These are phyloP conservation scores for Drosophila borborema DNA, from an alignment of 2,888 invertebrate genomes.

Conservation along the genomic window DNA sequence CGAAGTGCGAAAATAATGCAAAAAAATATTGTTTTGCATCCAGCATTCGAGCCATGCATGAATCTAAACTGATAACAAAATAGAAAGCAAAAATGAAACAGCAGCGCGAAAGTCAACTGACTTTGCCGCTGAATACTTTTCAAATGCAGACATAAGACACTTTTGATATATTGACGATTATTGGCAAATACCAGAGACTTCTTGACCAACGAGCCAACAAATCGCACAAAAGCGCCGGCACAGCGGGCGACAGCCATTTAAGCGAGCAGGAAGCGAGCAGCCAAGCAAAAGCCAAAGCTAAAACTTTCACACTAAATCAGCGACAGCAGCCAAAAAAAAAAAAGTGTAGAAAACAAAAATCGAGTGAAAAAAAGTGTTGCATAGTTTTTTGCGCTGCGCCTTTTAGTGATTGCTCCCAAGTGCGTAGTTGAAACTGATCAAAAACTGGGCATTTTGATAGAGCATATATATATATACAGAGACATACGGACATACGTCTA, in stretches of 20 bases:
- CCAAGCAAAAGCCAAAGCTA: slow-evolving; percentile 37
- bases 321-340: slow-evolving; percentile 41
- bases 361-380: slow-evolving; percentile 52
- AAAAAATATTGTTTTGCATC: slow-evolving; percentile 23
- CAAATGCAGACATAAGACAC: slow-evolving; percentile 59
- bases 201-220: slow-evolving; percentile 66
- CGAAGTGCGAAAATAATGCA: slow-evolving; percentile 59
- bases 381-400: slow-evolving; percentile 48
- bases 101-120: slow-evolving; percentile 16
- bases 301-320: slow-evolving; percentile 80
- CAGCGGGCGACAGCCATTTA: slow-evolving; percentile 40
- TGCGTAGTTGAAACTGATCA: slow-evolving; percentile 77
- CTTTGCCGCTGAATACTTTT: slow-evolving; percentile 40
- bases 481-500: background rate
- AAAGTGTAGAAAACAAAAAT: slow-evolving; percentile 24
- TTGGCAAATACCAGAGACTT: slow-evolving; percentile 66
- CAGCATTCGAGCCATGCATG: background rate
- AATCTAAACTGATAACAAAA: slow-evolving; percentile 15
- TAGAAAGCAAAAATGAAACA: too few species aligned
- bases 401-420: slow-evolving; percentile 72
- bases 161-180: slow-evolving; percentile 77
- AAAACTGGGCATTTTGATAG: slow-evolving; percentile 65
- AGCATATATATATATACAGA: slow-evolving; percentile 39
- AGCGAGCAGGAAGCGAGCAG: slow-evolving; percentile 1
- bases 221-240: slow-evolving; percentile 48